Base-by-base conservation (phyloP, 2,797 vertebrate species). In the Myioborus melanocephalus region DNA sequence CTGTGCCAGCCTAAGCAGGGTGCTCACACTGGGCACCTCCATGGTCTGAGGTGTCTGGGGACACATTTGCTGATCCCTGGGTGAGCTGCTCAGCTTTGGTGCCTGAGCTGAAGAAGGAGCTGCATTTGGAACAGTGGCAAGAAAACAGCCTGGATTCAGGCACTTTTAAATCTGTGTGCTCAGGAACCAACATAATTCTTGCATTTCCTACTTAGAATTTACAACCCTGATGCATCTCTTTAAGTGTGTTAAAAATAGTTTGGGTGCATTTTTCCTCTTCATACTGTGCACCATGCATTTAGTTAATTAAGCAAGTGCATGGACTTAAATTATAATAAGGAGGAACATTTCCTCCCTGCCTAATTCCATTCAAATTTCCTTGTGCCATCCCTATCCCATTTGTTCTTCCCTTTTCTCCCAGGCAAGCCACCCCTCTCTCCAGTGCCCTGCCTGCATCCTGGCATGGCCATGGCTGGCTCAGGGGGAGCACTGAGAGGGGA, bases 181-280 rank as follows among this genome's bases (percentile, higher is more conserved):
- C 27, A 26, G 78, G 57, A 72, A 30, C 49, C 59, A 65, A 13
- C 1, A 2, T 6, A 26, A 30, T 75, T 85, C 68, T 53, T 71
- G 49, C 30, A 2, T 82, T 95, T 79, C 65, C 59, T 78, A 1
- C 66, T 84, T 72, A 4, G n/a, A 68, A 47, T 87, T 91, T 86
- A 52, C 73, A 79, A 43, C 72, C 26, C 23, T n/a, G 76, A 78
- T 69, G 69, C 0, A 7, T 68, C 93, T 75, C 84, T 92, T 76
- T 78, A 65, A 55, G 23, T 12, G 61, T 0, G 26, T 91, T 94
- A 95, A 94, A 96, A 94, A 96, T 96, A 94, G 79, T 81, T 89
- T 78, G 61, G 79, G 80, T 78, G 91, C 85, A 59, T 94, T 87
- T 95, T 93, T 80, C 34, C 49, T 82, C 95, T 0, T 28, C 87